Evolutionary conservation across 2,797 vertebrate species (phyloP).

Genomic region (Rhinoraja longicauda): DNA sequence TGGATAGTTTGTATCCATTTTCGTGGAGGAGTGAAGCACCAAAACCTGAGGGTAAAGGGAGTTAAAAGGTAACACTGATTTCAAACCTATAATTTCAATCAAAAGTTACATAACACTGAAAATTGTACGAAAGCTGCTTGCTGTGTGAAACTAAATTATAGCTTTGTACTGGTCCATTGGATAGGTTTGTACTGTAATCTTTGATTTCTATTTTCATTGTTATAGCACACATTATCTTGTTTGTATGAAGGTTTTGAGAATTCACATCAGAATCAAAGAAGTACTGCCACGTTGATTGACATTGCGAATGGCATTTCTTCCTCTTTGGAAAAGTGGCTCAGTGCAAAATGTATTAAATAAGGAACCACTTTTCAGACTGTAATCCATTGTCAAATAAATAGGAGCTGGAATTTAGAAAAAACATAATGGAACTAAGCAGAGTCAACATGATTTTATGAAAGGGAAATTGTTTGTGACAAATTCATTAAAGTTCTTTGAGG

Average conservation of each 20-base stretch:
- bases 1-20: neutral
- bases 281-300: neutral
- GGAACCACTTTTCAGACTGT: neutral
- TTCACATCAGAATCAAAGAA: neutral
- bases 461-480: too few species aligned
- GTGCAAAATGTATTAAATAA: neutral
- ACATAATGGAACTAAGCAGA: neutral
- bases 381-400: too few species aligned
- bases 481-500: too few species aligned
- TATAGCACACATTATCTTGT: neutral
- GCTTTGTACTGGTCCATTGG: too few species aligned
- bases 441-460: too few species aligned
- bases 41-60: neutral
- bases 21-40: neutral
- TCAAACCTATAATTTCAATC: conserved; percentile 6
- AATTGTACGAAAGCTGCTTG: neutral
- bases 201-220: neutral
- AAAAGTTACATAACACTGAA: neutral
- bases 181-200: neutral
- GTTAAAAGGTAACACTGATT: neutral
- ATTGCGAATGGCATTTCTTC: neutral
- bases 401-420: neutral
- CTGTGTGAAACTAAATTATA: neutral
- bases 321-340: neutral
- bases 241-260: neutral